Evolutionary conservation across 2,888 invertebrate genomes (phyloP).

Genomic region (Mayetiola destructor): DNA sequence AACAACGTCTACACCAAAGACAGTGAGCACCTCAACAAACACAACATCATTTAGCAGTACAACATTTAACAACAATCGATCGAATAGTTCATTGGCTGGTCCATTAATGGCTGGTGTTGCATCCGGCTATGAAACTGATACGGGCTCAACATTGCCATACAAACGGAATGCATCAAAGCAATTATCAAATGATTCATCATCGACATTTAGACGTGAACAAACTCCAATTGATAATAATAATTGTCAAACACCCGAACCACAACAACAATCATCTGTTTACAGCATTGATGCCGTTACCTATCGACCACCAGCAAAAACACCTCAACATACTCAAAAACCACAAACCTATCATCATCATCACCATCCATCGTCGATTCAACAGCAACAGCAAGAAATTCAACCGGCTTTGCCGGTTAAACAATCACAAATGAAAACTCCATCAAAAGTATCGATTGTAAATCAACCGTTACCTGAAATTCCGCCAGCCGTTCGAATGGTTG

Average conservation of each 20-base stretch:
- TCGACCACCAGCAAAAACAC: conserved; percentile 20
- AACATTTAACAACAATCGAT: conserved; percentile 18
- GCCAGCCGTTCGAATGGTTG: too few relatives aligned
- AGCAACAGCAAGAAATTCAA: not conserved
- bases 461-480: conserved; percentile 37
- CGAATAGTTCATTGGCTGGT: conserved; percentile 13
- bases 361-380: not conserved
- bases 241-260: not conserved
- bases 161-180: conserved; percentile 14
- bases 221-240: not conserved
- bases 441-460: conserved; percentile 32
- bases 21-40: conserved; percentile 14
- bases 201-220: not conserved
- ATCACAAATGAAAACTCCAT: not conserved
- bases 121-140: conserved; percentile 11
- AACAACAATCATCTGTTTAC: conserved; percentile 32
- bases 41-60: conserved; percentile 15
- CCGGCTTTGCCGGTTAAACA: conserved; percentile 10
- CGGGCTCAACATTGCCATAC: conserved; percentile 16
- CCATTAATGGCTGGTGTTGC: not conserved
- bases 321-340: not conserved
- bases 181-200: not conserved
- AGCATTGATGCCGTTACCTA: conserved; percentile 30
- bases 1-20: conserved; percentile 19
- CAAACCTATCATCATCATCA: not conserved